Evolutionary conservation across 2,113 vertebrate genomes (phyloP).

Genomic region (Xenotilapia leptura): DNA sequence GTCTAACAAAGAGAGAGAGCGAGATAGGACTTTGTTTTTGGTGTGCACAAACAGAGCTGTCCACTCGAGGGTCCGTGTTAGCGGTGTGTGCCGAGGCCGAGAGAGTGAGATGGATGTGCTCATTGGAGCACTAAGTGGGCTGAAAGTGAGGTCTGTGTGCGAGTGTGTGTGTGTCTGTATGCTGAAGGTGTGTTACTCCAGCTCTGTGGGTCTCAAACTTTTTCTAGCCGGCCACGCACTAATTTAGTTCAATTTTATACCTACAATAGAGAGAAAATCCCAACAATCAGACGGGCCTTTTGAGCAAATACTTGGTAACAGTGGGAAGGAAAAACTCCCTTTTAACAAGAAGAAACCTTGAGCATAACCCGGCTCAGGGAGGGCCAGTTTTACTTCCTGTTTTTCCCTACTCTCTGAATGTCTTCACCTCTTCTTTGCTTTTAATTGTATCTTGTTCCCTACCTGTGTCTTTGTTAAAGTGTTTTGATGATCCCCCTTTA

Average conservation of each 20-base stretch:
- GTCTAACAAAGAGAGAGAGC: slow-evolving; percentile 1
- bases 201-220: neutral
- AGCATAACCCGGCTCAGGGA: neutral
- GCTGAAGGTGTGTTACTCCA: neutral
- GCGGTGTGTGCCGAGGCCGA: neutral
- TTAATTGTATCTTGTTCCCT: neutral
- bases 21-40: slow-evolving; percentile 10
- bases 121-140: neutral
- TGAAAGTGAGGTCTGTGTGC: neutral
- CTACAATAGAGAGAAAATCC: neutral
- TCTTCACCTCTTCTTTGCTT: neutral
- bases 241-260: neutral
- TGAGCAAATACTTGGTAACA: neutral
- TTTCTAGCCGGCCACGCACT: accelerated
- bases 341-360: neutral
- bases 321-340: neutral
- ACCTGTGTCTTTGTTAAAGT: neutral
- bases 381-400: neutral
- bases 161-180: neutral
- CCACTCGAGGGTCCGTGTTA: neutral
- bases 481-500: neutral
- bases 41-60: slow-evolving; percentile 30
- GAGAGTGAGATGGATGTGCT: slow-evolving; percentile 4
- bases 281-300: accelerated
- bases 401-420: neutral